Percentiles rank a stretch among this genome's conserved stretches.
Conservation (phyloP, 2,113 vertebrate species). For the Vidua macroura region DNA sequence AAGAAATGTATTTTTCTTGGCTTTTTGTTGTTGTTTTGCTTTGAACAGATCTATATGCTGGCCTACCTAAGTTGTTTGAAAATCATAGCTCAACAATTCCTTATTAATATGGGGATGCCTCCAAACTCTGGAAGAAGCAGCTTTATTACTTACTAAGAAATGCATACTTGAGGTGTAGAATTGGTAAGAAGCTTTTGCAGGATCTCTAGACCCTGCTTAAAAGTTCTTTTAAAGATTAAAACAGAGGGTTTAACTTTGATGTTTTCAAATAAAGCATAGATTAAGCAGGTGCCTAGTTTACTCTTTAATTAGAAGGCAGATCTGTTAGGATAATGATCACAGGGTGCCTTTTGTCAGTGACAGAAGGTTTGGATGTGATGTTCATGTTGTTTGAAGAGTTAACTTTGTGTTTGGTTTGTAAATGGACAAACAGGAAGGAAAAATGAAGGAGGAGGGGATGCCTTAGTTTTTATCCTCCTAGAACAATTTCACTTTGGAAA, state of each 20-base stretch:
- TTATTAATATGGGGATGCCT: background rate
- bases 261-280: constrained; percentile 9
- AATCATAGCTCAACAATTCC: background rate
- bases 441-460: background rate
- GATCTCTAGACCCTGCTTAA: background rate
- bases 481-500: constrained; percentile 1
- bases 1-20: background rate
- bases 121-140: background rate
- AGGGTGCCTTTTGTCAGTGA: constrained; percentile 45
- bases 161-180: background rate
- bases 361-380: constrained; percentile 9
- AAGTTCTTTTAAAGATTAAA: background rate
- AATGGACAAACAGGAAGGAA: constrained; percentile 31
- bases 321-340: constrained; percentile 34
- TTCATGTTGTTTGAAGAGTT: constrained; percentile 11
- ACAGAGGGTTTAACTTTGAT: background rate
- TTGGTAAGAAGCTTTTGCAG: background rate
- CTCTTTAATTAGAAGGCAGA: constrained; percentile 64
- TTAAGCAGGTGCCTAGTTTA: constrained; percentile 2
- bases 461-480: background rate
- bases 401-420: constrained; percentile 31
- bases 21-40: background rate
- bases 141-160: background rate
- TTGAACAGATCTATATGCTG: background rate
- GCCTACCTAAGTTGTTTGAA: background rate